Evolutionary conservation across 2,113 vertebrate genomes (phyloP).

Genomic region (Microtus oregoni): DNA sequence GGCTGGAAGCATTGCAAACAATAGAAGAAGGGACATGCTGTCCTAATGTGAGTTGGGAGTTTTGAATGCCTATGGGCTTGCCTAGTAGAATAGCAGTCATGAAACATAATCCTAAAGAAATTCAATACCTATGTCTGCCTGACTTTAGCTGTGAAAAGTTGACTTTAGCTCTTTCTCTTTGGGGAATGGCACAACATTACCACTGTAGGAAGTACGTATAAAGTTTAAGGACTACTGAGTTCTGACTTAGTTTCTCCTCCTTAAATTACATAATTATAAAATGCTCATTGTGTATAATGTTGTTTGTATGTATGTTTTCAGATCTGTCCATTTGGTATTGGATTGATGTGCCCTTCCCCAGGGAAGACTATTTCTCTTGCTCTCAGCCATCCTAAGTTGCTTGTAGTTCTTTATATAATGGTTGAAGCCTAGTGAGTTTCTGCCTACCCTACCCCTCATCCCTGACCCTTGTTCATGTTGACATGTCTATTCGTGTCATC

Average conservation of each 20-base stretch:
- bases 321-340: neutral
- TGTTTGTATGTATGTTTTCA: neutral
- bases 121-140: neutral
- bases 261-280: neutral
- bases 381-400: neutral
- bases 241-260: neutral
- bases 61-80: slow-evolving; percentile 49
- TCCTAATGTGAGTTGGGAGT: slow-evolving; percentile 69
- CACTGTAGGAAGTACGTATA: neutral
- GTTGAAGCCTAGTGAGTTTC: neutral
- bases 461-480: neutral
- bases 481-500: neutral
- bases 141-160: neutral
- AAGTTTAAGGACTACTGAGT: neutral
- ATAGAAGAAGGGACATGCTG: slow-evolving; percentile 62
- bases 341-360: neutral
- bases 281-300: neutral
- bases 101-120: slow-evolving; percentile 68
- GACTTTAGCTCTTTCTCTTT: neutral
- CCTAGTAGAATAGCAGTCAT: slow-evolving; percentile 33
- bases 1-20: slow-evolving; percentile 60
- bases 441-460: neutral
- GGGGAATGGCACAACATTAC: neutral
- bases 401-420: neutral
- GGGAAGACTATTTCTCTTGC: neutral